Conservation (phyloP, 2,113 vertebrate genomes). For the Lepidothrix coronata region DNA sequence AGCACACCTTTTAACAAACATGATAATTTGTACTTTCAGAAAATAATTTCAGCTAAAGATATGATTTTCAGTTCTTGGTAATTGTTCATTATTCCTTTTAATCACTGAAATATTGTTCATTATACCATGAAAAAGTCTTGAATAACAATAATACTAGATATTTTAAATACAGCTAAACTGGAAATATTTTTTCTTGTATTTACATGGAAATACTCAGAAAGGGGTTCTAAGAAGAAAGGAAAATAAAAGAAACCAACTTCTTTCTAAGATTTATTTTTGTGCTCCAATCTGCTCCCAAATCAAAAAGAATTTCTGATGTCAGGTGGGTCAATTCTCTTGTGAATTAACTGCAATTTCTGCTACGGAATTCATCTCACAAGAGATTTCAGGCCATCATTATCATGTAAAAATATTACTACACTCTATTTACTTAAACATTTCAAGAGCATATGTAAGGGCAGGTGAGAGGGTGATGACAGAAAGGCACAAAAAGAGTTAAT, state of each 20-base stretch:
- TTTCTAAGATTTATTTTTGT: neutral
- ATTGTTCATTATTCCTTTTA: neutral
- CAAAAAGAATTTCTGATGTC: neutral
- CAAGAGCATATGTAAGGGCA: neutral
- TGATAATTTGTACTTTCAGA: neutral
- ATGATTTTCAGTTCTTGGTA: neutral
- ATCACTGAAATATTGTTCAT: neutral
- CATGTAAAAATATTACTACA: neutral
- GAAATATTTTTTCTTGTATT: neutral
- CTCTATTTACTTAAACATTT: neutral
- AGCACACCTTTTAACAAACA: neutral
- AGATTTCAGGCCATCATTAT: neutral
- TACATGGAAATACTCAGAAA: neutral
- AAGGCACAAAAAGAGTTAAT: no score
- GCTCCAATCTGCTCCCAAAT: neutral
- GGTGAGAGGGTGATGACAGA: no score
- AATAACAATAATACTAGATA: neutral
- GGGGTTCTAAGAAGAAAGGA: neutral
- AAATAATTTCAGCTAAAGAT: neutral
- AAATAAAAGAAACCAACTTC: neutral
- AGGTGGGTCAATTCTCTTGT: neutral
- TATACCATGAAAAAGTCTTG: neutral
- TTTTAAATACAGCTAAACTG: neutral
- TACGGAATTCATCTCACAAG: neutral
- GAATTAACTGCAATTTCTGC: neutral